Evolutionary conservation across 1,140 invertebrate genomes (phyloP), one percentile per base, ranked within the genome.

Genomic region (Brachionus plicatilis): DNA sequence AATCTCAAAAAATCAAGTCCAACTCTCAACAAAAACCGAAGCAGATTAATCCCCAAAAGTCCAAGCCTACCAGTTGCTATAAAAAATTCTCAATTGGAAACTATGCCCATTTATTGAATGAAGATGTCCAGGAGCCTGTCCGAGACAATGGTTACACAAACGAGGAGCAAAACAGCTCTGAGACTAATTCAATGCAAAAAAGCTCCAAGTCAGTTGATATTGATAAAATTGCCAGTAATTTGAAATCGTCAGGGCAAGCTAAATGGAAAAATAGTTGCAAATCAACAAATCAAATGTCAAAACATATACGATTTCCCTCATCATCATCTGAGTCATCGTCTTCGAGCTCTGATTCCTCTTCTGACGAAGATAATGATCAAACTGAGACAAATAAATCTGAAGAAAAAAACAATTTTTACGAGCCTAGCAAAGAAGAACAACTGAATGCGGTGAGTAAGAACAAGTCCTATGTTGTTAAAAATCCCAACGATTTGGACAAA

Each of bases 81-180:
- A 82, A 82, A 82, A 82, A 82, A 27, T 82, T 82, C 20, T 53
- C 79, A 14, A 82, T 82, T 45, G 79, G 79, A 37, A 82, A 41
- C 24, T 82, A 82, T 82, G 79, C 37, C 37, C 79, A 82, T 45
- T 65, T 82, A 68, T 68, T 82, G 17, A 60, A 82, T 12, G 79
- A 82, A n/a, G 37, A 56, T 11, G 47, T 20, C 6, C 24, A 60
- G 14, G 17, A 43, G 60, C 53, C 53, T 41, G 79, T 14, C 5
- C n/a, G 79, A 1, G 53, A 82, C 12, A 14, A 50, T 27, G 72
- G 50, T 8, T 4, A 29, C 12, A 50, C 27, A 47, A 76, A 47
- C 12, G 72, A 76, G 20, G 72, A 50, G 8, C 43, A 27, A 82
- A 60, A 82, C 50, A 37, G 1, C 33, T 14, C 50, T 12, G 50